phyloP scores from a whole-genome alignment of 2,888 invertebrate species.

The Chymomyza procnemis region DNA sequence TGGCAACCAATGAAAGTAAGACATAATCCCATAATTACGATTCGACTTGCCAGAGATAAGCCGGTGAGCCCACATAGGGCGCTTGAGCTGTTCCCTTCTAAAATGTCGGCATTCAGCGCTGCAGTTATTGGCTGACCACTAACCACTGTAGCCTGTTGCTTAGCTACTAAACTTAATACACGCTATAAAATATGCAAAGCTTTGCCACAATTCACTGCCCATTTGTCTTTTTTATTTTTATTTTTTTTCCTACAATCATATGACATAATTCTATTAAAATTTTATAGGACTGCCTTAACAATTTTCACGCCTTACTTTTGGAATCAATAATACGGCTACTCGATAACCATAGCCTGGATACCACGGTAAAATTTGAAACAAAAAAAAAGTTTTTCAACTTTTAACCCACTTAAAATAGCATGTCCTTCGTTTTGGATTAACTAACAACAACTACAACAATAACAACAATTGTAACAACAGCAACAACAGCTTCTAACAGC shows the following conservation, averaged over 20 bases:
- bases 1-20: too few relatives aligned
- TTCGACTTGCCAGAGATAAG: too few relatives aligned
- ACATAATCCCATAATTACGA: too few relatives aligned
- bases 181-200: not conserved
- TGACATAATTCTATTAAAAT: slow-evolving; percentile 10
- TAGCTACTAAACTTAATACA: not conserved
- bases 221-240: not conserved
- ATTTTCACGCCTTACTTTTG: slow-evolving; percentile 32
- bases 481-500: not conserved
- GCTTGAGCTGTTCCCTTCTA: not conserved
- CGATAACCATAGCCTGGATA: not conserved
- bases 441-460: slow-evolving; percentile 11
- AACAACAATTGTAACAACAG: slow-evolving; percentile 6
- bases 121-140: too few relatives aligned
- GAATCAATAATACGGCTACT: slow-evolving; percentile 52
- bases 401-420: slow-evolving; percentile 72
- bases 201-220: not conserved
- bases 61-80: not conserved
- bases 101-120: too few relatives aligned
- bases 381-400: slow-evolving; percentile 62
- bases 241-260: too few relatives aligned
- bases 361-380: slow-evolving; percentile 19
- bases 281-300: slow-evolving; percentile 22
- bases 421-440: slow-evolving; percentile 66
- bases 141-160: not conserved